A percentile compares a stretch with the other conserved stretches of the same genome.
Evolutionary conservation across 2,888 invertebrate species (phyloP).

Genomic region (Lottia scabra): DNA sequence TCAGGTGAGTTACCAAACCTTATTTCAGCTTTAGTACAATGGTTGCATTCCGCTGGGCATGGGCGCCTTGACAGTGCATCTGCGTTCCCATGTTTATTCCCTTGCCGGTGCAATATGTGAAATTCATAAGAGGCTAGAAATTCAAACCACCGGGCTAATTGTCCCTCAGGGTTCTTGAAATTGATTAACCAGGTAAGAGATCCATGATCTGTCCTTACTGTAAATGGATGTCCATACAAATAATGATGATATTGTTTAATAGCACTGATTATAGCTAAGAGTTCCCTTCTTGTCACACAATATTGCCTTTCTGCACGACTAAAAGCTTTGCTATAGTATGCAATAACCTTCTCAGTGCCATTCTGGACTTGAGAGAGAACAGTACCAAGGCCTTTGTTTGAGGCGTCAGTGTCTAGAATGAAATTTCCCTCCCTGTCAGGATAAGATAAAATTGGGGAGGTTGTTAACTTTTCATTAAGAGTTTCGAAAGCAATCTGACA

Average conservation of each 20-base stretch:
- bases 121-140: conserved; percentile 22
- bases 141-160: conserved; percentile 11
- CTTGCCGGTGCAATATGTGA: conserved; percentile 18
- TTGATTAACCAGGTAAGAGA: conserved; percentile 14
- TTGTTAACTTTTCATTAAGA: background rate
- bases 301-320: conserved; percentile 23
- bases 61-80: conserved; percentile 29
- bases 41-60: conserved; percentile 16
- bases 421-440: background rate
- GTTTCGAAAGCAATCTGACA: background rate
- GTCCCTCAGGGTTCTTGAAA: too few relatives aligned
- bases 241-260: conserved; percentile 34
- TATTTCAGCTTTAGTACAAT: conserved; percentile 19
- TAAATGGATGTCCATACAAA: conserved; percentile 30
- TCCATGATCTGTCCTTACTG: conserved; percentile 29
- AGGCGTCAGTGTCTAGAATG: too few relatives aligned
- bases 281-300: too few relatives aligned
- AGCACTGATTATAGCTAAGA: conserved; percentile 23
- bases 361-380: conserved; percentile 6
- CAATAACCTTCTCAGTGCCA: conserved; percentile 19
- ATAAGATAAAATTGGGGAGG: background rate
- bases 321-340: conserved; percentile 21
- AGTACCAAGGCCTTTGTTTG: too few relatives aligned
- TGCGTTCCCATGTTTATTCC: too few relatives aligned
- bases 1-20: too few relatives aligned